phyloP scores from a whole-genome alignment of 2,113 vertebrate species.

The Hucho hucho region DNA sequence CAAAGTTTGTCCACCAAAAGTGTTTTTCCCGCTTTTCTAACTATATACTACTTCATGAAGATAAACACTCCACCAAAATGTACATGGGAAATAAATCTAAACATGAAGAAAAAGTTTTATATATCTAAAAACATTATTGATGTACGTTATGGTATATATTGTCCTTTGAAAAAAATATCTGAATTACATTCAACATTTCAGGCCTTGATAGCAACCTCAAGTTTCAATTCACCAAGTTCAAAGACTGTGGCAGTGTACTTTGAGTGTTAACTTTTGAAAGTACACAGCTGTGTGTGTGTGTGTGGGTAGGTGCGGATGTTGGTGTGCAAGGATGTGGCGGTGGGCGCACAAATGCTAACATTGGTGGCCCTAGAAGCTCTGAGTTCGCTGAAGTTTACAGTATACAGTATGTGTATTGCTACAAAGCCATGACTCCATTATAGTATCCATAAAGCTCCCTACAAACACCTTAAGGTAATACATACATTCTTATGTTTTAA shows the following conservation, averaged over 20 bases:
- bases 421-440: slow-evolving; percentile 48
- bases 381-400: slow-evolving; percentile 61
- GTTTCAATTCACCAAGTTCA: slow-evolving; percentile 61
- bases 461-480: slow-evolving; percentile 62
- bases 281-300: slow-evolving; percentile 6
- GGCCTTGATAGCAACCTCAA: slow-evolving; percentile 77
- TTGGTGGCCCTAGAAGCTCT: slow-evolving; percentile 53
- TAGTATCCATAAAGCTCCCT: slow-evolving; percentile 54
- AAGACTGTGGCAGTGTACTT: slow-evolving; percentile 49
- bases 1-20: slow-evolving; percentile 50
- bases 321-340: background rate
- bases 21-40: slow-evolving; percentile 45
- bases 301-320: background rate
- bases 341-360: slow-evolving; percentile 11
- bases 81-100: slow-evolving; percentile 69
- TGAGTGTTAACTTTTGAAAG: slow-evolving; percentile 2
- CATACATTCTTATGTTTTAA: slow-evolving; percentile 67
- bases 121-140: slow-evolving; percentile 66
- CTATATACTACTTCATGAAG: slow-evolving; percentile 70
- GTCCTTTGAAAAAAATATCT: slow-evolving; percentile 71
- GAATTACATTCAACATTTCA: slow-evolving; percentile 88
- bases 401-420: slow-evolving; percentile 37
- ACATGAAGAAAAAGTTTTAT: slow-evolving; percentile 63
- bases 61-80: slow-evolving; percentile 70
- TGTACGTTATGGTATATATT: slow-evolving; percentile 67